Percentiles rank a stretch among this genome's conserved stretches.
Conservation (phyloP, 2,113 vertebrate species). For the Aptenodytes patagonicus region DNA sequence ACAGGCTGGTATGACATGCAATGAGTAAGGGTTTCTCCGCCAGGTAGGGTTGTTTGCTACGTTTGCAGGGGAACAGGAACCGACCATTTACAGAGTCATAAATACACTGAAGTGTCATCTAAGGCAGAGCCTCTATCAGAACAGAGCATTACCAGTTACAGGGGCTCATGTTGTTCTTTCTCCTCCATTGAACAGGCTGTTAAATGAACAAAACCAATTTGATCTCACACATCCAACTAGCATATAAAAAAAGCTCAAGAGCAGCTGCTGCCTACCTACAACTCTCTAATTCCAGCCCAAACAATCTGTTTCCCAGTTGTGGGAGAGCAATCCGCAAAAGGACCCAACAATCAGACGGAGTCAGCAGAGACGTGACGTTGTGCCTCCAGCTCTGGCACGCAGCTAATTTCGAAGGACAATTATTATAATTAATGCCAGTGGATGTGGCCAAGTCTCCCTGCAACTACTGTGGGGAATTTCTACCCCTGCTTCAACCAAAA, state of each 20-base stretch:
- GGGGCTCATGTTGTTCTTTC: neutral
- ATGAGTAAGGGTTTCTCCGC: neutral
- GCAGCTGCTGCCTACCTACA: conserved; percentile 64
- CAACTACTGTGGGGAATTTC: conserved; percentile 64
- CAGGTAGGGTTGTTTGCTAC: neutral
- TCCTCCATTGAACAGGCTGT: conserved; percentile 7
- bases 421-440: conserved; percentile 67
- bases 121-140: neutral
- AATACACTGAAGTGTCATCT: neutral
- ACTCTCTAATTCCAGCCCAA: conserved; percentile 60
- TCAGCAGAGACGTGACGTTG: conserved; percentile 24
- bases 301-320: conserved; percentile 64
- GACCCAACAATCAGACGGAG: conserved; percentile 25
- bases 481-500: conserved; percentile 53
- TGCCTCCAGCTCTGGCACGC: conserved; percentile 19
- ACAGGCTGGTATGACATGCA: neutral
- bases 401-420: conserved; percentile 59
- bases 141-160: neutral
- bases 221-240: conserved; percentile 32
- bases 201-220: conserved; percentile 58
- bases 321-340: conserved; percentile 31
- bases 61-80: neutral
- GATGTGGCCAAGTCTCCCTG: conserved; percentile 60
- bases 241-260: conserved; percentile 36
- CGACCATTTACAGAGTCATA: neutral